Evolutionary conservation across 2,113 vertebrate genomes (phyloP).

Genomic region (Cebidichthys violaceus): DNA sequence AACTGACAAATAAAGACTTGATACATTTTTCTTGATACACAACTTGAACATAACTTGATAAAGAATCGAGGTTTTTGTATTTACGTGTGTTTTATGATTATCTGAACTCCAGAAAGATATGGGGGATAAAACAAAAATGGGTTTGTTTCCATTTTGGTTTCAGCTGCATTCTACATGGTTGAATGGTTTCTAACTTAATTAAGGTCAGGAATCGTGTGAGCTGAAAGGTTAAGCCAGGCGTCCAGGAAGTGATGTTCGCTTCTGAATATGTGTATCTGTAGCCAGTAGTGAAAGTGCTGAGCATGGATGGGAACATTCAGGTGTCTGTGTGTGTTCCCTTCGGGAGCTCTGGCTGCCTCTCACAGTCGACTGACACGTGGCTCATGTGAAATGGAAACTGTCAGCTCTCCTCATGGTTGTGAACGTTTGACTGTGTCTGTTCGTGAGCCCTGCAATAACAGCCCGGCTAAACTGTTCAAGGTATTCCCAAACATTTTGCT

Average conservation of each 20-base stretch:
- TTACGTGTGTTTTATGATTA: background rate
- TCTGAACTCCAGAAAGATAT: background rate
- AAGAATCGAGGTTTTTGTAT: background rate
- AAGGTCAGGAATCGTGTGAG: background rate
- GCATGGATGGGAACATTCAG: background rate
- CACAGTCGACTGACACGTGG: background rate
- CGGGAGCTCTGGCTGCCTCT: background rate
- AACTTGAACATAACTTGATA: too few species aligned
- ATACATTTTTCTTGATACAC: too few species aligned
- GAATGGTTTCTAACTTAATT: background rate
- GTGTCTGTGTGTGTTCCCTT: background rate
- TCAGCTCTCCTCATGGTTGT: background rate
- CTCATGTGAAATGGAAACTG: slow-evolving; percentile 10
- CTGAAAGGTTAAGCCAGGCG: background rate
- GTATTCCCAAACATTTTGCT: background rate
- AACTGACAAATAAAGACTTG: background rate
- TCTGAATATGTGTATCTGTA: background rate
- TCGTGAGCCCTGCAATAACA: background rate
- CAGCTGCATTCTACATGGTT: background rate
- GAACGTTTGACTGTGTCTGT: slow-evolving; percentile 10
- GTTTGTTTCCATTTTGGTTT: background rate
- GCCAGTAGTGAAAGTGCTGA: background rate
- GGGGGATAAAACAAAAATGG: background rate
- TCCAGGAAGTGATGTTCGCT: background rate
- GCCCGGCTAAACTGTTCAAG: background rate